Conservation (phyloP, 2,797 vertebrate genomes). For the Sebastes matsubarae region DNA sequence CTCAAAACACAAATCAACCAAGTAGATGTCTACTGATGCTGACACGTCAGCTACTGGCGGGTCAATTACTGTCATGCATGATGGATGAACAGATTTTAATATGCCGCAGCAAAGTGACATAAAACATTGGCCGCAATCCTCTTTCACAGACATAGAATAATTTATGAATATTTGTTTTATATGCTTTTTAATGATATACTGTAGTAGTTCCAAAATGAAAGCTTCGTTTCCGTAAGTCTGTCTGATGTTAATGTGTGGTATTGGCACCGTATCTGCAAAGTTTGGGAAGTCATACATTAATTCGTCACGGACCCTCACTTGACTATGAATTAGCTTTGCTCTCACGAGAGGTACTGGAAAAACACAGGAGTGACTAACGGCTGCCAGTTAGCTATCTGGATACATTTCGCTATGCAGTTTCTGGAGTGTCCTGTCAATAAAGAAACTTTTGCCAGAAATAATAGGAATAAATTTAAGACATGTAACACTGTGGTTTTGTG, state of each 20-base stretch:
- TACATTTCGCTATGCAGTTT: constrained; percentile 9
- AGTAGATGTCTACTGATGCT: background rate
- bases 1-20: background rate
- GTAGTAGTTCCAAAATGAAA: constrained; percentile 18
- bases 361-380: constrained; percentile 34
- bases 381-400: constrained; percentile 23
- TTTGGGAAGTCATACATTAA: constrained; percentile 40
- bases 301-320: constrained; percentile 27
- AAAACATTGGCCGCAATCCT: background rate
- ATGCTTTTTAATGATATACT: constrained; percentile 1
- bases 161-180: constrained; percentile 17
- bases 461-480: constrained; percentile 5
- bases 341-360: constrained; percentile 24
- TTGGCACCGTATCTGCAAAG: background rate
- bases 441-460: constrained; percentile 29
- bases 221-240: constrained; percentile 10
- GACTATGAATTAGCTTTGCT: constrained; percentile 35
- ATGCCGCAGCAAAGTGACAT: background rate
- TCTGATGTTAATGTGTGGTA: constrained; percentile 16
- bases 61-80: background rate
- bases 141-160: background rate
- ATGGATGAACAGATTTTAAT: background rate
- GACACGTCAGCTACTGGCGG: background rate
- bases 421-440: constrained; percentile 14
- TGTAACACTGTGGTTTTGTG: constrained; percentile 16